Percentiles rank a stretch among this genome's conserved stretches.
Conservation (phyloP, 2,113 vertebrate species). For the Hystrix cristata region DNA sequence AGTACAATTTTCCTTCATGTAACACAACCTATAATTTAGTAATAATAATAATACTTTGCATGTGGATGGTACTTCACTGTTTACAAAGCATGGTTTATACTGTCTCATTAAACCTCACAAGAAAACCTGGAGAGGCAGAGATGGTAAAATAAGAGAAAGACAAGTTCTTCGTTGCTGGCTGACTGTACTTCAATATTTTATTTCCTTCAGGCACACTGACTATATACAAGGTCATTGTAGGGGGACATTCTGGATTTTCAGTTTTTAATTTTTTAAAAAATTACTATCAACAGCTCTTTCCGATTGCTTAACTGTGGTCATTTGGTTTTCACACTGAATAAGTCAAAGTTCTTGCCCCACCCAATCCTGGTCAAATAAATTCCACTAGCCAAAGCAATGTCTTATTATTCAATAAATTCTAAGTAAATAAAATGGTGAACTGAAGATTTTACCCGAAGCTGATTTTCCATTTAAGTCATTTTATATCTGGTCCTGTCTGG, state of each 20-base stretch:
- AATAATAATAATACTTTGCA: slow-evolving; percentile 72
- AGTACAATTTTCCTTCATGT: slow-evolving; percentile 50
- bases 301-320: slow-evolving; percentile 19
- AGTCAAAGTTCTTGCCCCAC: slow-evolving; percentile 37
- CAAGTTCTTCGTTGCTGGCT: background rate
- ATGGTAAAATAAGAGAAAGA: slow-evolving; percentile 16
- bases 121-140: background rate
- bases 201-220: background rate
- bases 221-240: background rate
- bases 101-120: slow-evolving; percentile 44
- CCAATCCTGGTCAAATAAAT: slow-evolving; percentile 25
- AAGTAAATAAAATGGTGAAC: background rate
- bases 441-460: background rate
- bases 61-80: slow-evolving; percentile 52
- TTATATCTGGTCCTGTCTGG: background rate
- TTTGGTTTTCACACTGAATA: slow-evolving; percentile 33
- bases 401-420: background rate
- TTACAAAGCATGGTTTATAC: slow-evolving; percentile 63
- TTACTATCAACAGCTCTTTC: background rate
- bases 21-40: slow-evolving; percentile 70
- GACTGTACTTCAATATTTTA: background rate
- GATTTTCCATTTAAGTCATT: background rate
- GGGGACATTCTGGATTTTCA: background rate
- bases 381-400: slow-evolving; percentile 23
- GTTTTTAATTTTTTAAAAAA: background rate